Conservation (phyloP, 1,140 invertebrate genomes). For the Stenopsyche tienmushanensis region DNA sequence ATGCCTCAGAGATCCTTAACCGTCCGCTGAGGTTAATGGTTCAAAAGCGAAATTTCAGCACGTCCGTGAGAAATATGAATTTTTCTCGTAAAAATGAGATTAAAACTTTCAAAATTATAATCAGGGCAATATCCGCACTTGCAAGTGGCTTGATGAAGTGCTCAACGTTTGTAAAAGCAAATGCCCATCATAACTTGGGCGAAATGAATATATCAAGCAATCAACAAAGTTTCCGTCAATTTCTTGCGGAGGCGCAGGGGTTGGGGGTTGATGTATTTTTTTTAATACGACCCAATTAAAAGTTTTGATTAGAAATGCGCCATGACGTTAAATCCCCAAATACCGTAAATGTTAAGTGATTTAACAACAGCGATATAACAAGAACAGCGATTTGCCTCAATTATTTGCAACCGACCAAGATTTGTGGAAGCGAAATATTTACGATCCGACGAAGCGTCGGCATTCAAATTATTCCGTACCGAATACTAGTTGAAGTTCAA, state of each 20-base stretch:
- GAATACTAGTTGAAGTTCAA: too few relatives aligned
- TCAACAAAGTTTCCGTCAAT: too few relatives aligned
- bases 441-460: too few relatives aligned
- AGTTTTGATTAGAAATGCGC: conserved; percentile 5
- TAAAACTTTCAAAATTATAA: neutral
- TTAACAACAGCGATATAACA: conserved; percentile 17
- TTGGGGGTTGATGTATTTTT: too few relatives aligned
- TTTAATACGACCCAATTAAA: conserved; percentile 19
- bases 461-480: too few relatives aligned
- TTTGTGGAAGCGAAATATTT: too few relatives aligned
- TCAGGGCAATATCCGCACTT: neutral
- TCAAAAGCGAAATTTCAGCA: too few relatives aligned
- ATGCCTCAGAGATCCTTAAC: too few relatives aligned
- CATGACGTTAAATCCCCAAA: neutral
- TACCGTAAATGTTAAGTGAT: neutral
- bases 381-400: conserved; percentile 7
- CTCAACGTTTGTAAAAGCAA: neutral
- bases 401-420: too few relatives aligned
- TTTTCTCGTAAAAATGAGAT: neutral
- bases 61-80: too few relatives aligned
- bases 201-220: neutral
- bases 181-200: neutral
- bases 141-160: neutral
- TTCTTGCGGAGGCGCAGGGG: too few relatives aligned
- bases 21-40: too few relatives aligned